These are phyloP conservation scores for Galago senegalensis DNA, from an alignment of 2,797 vertebrate species.

Conservation along the genomic window DNA sequence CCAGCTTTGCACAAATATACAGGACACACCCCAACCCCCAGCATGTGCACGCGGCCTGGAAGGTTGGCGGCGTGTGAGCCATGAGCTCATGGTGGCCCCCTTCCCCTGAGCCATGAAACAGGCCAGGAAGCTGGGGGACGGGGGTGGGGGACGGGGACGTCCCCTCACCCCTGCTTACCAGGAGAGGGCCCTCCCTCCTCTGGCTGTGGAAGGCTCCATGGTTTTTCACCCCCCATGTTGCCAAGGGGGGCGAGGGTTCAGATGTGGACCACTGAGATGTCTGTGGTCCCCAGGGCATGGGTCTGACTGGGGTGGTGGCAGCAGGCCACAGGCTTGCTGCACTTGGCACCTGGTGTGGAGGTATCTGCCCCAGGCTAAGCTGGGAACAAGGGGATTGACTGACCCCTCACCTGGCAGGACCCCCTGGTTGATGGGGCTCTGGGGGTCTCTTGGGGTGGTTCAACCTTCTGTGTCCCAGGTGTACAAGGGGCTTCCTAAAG, in stretches of 20 bases:
- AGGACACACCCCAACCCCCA: background rate
- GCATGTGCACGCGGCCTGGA: background rate
- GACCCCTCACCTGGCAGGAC: constrained; percentile 67
- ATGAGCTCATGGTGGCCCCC: background rate
- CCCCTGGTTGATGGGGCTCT: constrained; percentile 72
- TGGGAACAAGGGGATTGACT: background rate
- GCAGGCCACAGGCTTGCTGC: background rate
- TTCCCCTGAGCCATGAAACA: background rate
- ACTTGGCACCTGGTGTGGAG: background rate
- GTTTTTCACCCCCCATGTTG: background rate
- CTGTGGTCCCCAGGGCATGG: background rate
- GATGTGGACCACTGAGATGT: background rate
- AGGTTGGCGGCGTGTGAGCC: background rate
- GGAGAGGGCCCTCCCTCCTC: background rate
- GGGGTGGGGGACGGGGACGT: background rate
- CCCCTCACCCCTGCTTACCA: background rate
- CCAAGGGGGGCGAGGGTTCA: background rate
- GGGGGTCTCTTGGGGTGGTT: background rate
- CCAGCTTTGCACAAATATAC: background rate
- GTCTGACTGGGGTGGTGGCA: background rate
- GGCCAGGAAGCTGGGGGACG: background rate
- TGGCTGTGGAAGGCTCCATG: constrained; percentile 8
- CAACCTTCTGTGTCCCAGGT: background rate
- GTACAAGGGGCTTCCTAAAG: background rate
- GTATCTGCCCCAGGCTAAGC: background rate